Evolutionary conservation across 2,113 vertebrate genomes (phyloP).

Genomic region (Synchiropus splendidus): DNA sequence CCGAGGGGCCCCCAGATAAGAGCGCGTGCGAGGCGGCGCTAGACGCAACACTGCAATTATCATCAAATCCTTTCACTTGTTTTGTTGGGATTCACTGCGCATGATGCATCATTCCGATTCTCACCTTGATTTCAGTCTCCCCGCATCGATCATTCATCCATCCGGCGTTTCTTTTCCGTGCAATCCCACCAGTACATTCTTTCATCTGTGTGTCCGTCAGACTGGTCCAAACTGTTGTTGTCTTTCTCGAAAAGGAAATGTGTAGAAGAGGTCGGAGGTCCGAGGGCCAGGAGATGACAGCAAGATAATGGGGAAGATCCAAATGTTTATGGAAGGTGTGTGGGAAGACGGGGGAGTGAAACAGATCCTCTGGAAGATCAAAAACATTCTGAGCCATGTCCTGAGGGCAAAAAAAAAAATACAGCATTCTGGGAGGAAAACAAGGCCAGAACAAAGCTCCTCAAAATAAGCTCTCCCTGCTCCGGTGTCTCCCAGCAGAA

Average conservation of each 20-base stretch:
- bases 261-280: conserved; percentile 12
- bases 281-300: not conserved
- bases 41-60: not conserved
- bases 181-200: conserved; percentile 12
- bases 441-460: conserved; percentile 26
- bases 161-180: conserved; percentile 3
- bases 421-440: conserved; percentile 55
- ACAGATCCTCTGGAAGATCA: conserved; percentile 51
- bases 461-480: conserved; percentile 12
- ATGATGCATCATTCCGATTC: conserved; percentile 8
- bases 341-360: conserved; percentile 42
- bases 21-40: no score
- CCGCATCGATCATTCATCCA: conserved; percentile 1
- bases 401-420: conserved; percentile 53
- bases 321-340: conserved; percentile 33
- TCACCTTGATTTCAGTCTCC: no score
- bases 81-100: not conserved
- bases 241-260: conserved; percentile 10
- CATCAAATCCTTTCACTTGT: conserved; percentile 1
- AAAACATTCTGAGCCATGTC: conserved; percentile 66
- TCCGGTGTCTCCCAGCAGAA: conserved; percentile 5
- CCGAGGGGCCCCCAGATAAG: conserved; percentile 11
- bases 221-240: conserved; percentile 15
- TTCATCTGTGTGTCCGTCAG: conserved; percentile 10
- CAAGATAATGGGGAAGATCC: conserved; percentile 34